Base-by-base conservation (phyloP, 2,113 vertebrate genomes). In the Athene noctua region DNA sequence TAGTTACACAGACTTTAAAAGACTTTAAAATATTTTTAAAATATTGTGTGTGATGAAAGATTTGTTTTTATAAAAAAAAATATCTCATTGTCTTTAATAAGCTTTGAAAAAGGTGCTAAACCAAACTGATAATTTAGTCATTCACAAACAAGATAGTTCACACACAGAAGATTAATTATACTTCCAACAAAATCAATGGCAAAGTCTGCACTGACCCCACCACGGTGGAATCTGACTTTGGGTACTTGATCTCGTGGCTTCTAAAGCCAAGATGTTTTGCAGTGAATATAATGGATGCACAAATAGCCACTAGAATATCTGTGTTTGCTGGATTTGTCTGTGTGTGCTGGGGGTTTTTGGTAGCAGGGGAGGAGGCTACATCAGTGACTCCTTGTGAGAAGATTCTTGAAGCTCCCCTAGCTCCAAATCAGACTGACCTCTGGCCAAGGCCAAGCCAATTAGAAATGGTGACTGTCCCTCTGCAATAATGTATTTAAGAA, bases 31-130 rank as follows among this genome's bases (percentile, higher is more conserved):
- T 40, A 40, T 40, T 40, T 61, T 40, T 38, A 54, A 90, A 67
- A 42, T 63, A 71, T 4, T 0, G 0, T 44, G 38, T 0, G 0
- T 44, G 38, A 79, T 44, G 47, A 52, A 51, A 55, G 7, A 19
- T n/a, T 21, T 23, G 8, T 4, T 95, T 88, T 59, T 57, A 19
- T 17, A 3, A 9, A 68, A 91, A 73, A 68, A 65, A 0, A 6
- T n/a, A 6, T n/a, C 67, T 51, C 0, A 3, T 68, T 79, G n/a
- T 47, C 22, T 59, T 87, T 73, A 90, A 4, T 57, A 71, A 59
- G 7, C 44, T 95, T 74, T 83, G 59, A 62, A 90, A 67, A 38
- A 80, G 17, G 7, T 58, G 20, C 25, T 85, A 32, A 81, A 84
- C 32, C 17, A 74, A 67, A n/a, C 13, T 22, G 38, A 3, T 58